These are phyloP conservation scores for Varecia variegata DNA, from an alignment of 2,797 vertebrate genomes.

Conservation along the genomic window DNA sequence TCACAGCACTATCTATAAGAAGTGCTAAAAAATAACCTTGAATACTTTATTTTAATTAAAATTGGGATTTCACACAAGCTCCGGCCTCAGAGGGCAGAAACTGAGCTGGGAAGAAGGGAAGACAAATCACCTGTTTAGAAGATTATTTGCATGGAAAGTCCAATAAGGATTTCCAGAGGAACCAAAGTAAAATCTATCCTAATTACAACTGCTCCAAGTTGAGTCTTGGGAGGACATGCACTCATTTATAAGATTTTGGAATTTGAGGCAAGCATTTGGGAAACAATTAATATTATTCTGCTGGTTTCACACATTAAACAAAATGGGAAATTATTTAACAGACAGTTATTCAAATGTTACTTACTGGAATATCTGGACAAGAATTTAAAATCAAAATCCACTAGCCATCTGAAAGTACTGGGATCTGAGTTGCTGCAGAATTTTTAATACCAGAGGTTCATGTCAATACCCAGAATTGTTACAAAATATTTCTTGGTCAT, in stretches of 20 bases:
- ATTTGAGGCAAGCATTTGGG: background rate
- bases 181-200: background rate
- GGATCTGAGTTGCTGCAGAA: background rate
- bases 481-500: background rate
- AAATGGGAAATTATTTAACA: conserved; percentile 11
- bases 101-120: background rate
- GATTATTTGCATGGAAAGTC: background rate
- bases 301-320: background rate
- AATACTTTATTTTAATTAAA: background rate
- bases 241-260: background rate
- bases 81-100: background rate
- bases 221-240: background rate
- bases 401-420: background rate
- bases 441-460: background rate
- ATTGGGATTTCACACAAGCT: background rate
- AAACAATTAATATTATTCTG: background rate
- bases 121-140: background rate
- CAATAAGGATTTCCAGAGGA: background rate
- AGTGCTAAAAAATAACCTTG: background rate
- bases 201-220: background rate
- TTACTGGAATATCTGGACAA: background rate
- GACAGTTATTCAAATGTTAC: background rate
- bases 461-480: background rate
- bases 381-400: background rate
- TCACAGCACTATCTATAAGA: background rate